phyloP scores from a whole-genome alignment of 2,888 invertebrate genomes.

The Acrocera orbiculus region DNA sequence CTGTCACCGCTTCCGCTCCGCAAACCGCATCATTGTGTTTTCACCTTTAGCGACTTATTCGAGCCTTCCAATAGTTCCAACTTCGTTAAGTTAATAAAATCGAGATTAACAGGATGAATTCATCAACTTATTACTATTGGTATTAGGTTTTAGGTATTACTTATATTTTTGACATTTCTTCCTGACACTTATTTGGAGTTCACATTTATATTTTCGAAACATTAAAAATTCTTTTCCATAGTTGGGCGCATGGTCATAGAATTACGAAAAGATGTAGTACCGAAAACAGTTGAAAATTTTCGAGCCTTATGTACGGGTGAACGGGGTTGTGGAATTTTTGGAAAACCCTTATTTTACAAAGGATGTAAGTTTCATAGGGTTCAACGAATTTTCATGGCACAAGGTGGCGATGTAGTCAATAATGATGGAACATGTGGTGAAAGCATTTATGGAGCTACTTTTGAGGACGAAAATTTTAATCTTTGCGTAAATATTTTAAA shows the following conservation, averaged over 20 bases:
- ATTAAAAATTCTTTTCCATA: conserved; percentile 25
- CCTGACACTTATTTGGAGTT: background rate
- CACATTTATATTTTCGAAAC: background rate
- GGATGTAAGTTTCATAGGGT: conserved; percentile 69
- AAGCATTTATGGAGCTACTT: conserved; percentile 80
- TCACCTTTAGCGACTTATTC: too few species aligned
- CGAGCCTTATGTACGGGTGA: conserved; percentile 84
- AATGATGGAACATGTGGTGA: conserved; percentile 80
- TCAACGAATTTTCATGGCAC: conserved; percentile 74
- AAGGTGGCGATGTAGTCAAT: conserved; percentile 61
- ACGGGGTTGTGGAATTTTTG: conserved; percentile 48
- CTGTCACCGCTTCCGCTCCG: too few species aligned
- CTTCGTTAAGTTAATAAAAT: background rate
- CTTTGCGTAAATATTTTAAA: conserved; percentile 38
- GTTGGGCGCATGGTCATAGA: conserved; percentile 75
- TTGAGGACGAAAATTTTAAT: conserved; percentile 78
- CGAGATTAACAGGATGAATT: too few species aligned
- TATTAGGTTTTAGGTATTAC: too few species aligned
- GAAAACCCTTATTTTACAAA: conserved; percentile 68
- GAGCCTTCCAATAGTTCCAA: background rate
- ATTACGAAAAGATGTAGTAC: conserved; percentile 64
- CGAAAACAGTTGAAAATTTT: conserved; percentile 83
- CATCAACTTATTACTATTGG: too few species aligned
- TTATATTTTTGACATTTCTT: background rate
- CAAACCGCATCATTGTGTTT: too few species aligned